These are phyloP conservation scores for Typhlichthys eigenmanni DNA, from an alignment of 2,797 vertebrate genomes.

Conservation along the genomic window DNA sequence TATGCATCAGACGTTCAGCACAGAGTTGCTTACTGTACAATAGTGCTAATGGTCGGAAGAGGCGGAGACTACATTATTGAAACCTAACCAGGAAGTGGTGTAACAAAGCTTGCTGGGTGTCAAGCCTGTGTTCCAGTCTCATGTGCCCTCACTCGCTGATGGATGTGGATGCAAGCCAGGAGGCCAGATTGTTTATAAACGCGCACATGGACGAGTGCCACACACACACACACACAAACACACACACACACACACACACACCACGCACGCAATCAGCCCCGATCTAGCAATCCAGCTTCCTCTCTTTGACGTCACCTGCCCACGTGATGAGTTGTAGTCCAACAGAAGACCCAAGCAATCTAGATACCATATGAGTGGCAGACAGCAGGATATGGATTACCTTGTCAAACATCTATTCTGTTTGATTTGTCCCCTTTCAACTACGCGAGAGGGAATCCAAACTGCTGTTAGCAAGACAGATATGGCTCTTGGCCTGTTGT, in stretches of 20 bases:
- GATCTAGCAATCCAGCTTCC: neutral
- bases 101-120: neutral
- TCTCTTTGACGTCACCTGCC: neutral
- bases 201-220: neutral
- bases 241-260: conserved; percentile 3
- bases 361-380: conserved; percentile 34
- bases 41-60: too few species aligned
- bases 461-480: conserved; percentile 21
- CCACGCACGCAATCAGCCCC: neutral
- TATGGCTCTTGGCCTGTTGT: conserved; percentile 30
- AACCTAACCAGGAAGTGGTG: conserved; percentile 12
- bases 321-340: conserved; percentile 12
- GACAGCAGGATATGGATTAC: conserved; percentile 40
- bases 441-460: conserved; percentile 33
- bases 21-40: too few species aligned
- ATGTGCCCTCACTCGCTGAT: conserved; percentile 4
- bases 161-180: conserved; percentile 12
- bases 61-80: too few species aligned
- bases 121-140: conserved; percentile 8
- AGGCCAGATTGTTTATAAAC: neutral
- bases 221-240: neutral
- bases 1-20: too few species aligned
- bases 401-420: conserved; percentile 50
- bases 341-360: conserved; percentile 14
- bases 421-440: conserved; percentile 32